Evolutionary conservation across 1,140 invertebrate species (phyloP).

Genomic region (Diachasmimorpha longicaudata): DNA sequence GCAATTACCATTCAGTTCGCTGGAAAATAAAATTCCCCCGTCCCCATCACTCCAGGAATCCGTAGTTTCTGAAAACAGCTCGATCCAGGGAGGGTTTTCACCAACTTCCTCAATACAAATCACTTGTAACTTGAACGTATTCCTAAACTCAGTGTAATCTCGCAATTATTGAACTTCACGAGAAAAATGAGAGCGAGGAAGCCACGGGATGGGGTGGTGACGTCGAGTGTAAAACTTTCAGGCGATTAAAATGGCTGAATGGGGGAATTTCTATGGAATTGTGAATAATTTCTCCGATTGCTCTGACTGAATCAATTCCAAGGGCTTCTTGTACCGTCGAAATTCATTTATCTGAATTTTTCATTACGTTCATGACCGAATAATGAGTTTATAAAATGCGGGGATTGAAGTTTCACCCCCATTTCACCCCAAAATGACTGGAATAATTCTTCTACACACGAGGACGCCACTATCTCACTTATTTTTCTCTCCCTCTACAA

Average conservation of each 20-base stretch:
- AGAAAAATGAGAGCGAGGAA: neutral
- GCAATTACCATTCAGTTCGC: neutral
- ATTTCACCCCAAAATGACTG: too few relatives aligned
- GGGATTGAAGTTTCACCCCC: too few relatives aligned
- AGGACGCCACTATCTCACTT: too few relatives aligned
- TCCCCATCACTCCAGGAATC: neutral
- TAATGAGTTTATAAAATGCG: too few relatives aligned
- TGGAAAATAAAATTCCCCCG: neutral
- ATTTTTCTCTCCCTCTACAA: too few relatives aligned
- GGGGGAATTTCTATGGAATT: neutral
- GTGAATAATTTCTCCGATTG: neutral
- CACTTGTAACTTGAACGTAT: neutral
- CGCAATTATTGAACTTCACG: neutral
- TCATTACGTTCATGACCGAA: too few relatives aligned
- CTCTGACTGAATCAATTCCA: too few relatives aligned
- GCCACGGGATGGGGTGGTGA: neutral
- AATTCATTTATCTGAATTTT: too few relatives aligned
- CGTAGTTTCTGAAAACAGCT: neutral
- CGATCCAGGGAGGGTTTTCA: neutral
- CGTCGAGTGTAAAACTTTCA: constrained; percentile 1
- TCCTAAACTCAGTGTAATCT: neutral
- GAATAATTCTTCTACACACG: too few relatives aligned
- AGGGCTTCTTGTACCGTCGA: too few relatives aligned
- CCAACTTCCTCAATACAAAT: neutral
- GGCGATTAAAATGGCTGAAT: neutral